Percentiles rank a stretch among this genome's conserved stretches.
phyloP scores from a whole-genome alignment of 2,888 invertebrate genomes.

The Mamestra brassicae region DNA sequence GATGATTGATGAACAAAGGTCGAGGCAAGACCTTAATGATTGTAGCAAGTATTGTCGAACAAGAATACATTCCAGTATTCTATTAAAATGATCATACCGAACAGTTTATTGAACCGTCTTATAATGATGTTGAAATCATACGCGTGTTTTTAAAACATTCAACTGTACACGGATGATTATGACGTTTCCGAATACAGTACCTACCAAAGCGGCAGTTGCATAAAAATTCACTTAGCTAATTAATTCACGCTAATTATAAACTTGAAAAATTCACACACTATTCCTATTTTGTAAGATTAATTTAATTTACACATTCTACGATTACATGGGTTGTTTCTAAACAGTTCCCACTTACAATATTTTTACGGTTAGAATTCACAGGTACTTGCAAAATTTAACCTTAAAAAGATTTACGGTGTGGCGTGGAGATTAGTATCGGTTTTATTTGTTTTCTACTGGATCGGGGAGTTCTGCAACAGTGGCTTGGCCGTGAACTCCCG shows the following conservation, averaged over 20 bases:
- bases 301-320: conserved; percentile 59
- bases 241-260: conserved; percentile 59
- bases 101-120: conserved; percentile 31
- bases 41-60: not conserved
- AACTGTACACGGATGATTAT: conserved; percentile 1
- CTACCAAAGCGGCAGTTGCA: conserved; percentile 15
- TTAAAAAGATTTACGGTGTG: conserved; percentile 64
- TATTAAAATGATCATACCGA: conserved; percentile 5
- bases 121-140: conserved; percentile 24
- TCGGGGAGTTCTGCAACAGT: conserved; percentile 65
- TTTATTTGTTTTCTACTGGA: conserved; percentile 68
- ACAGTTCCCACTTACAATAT: conserved; percentile 61
- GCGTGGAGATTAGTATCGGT: conserved; percentile 63
- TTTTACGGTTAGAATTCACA: conserved; percentile 61
- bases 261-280: conserved; percentile 61
- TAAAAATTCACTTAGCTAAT: conserved; percentile 43
- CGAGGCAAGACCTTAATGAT: conserved; percentile 7
- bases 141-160: conserved; percentile 19
- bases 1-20: conserved; percentile 27
- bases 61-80: not conserved
- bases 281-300: conserved; percentile 58
- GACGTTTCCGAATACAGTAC: conserved; percentile 21
- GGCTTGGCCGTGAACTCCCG: conserved; percentile 81
- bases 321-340: conserved; percentile 55
- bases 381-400: conserved; percentile 68